Evolutionary conservation across 1,140 invertebrate genomes (phyloP).

Genomic region (Drosophila melanogaster): Release_6_plus_ISO1_MT NT_033777.3:15465501-15466000

Average conservation of each 20-base stretch:
- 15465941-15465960: conserved; percentile 62
- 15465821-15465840: conserved; percentile 18
- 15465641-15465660: conserved; percentile 66
- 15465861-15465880: conserved; percentile 27
- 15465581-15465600: conserved; percentile 68
- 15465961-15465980: conserved; percentile 47
- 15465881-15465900: conserved; percentile 34
- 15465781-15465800: conserved; percentile 31
- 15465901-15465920: conserved; percentile 51
- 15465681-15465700: conserved; percentile 25
- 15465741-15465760: conserved; percentile 17
- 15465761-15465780: conserved; percentile 25
- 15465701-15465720: conserved; percentile 66
- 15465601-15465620: conserved; percentile 61
- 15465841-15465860: conserved; percentile 42
- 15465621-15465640: conserved; percentile 68
- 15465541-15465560: conserved; percentile 6
- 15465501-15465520: not conserved
- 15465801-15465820: conserved; percentile 47
- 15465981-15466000: conserved; percentile 62
- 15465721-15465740: conserved; percentile 30
- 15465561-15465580: conserved; percentile 54
- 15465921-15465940: conserved; percentile 49
- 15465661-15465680: conserved; percentile 30
- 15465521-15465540: conserved; percentile 17